These are phyloP conservation scores for Epinotia brunnichana DNA, from an alignment of 2,888 invertebrate species.

Conservation along the genomic window DNA sequence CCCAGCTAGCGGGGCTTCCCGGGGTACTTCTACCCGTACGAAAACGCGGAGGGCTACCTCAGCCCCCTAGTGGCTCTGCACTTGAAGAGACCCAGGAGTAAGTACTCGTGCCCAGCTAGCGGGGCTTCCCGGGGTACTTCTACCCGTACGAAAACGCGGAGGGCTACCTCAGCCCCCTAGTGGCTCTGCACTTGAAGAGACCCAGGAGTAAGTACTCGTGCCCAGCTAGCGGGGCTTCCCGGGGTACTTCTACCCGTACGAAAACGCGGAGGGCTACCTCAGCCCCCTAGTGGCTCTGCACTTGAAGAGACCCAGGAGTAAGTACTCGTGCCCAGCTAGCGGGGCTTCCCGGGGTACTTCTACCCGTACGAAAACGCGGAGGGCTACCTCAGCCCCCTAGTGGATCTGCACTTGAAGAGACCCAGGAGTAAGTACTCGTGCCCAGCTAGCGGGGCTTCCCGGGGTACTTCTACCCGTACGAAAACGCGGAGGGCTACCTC, in stretches of 20 bases:
- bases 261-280: slow-evolving; percentile 93
- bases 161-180: slow-evolving; percentile 94
- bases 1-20: slow-evolving; percentile 94
- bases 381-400: slow-evolving; percentile 94
- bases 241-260: slow-evolving; percentile 94
- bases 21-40: slow-evolving; percentile 94
- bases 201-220: slow-evolving; percentile 93
- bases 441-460: slow-evolving; percentile 95
- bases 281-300: slow-evolving; percentile 94
- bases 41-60: slow-evolving; percentile 93
- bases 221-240: slow-evolving; percentile 95
- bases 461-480: slow-evolving; percentile 94
- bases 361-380: slow-evolving; percentile 94
- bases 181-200: slow-evolving; percentile 91
- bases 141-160: slow-evolving; percentile 94
- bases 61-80: slow-evolving; percentile 94
- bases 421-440: slow-evolving; percentile 92
- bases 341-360: slow-evolving; percentile 94
- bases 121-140: slow-evolving; percentile 94
- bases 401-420: slow-evolving; percentile 91
- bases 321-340: too few relatives aligned
- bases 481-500: slow-evolving; percentile 93
- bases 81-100: slow-evolving; percentile 90
- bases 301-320: slow-evolving; percentile 90
- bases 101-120: too few relatives aligned